Conservation (phyloP, 2,113 vertebrate genomes). For the Phalacrocorax aristotelis region DNA sequence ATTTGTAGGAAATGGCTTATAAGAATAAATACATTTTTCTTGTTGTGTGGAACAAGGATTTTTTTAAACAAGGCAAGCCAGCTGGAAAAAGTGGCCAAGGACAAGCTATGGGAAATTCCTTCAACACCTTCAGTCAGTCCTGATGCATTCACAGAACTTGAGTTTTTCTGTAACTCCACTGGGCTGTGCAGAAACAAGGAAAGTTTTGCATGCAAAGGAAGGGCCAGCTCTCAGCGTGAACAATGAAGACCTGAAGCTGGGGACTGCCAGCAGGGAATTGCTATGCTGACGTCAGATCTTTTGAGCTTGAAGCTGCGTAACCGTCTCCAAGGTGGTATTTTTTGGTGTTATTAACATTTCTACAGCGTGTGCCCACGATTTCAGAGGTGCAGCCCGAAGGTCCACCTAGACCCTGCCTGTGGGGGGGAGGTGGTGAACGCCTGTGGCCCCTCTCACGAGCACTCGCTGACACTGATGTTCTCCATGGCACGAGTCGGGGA, state of each 20-base stretch:
- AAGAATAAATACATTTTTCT: background rate
- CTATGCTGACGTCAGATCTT: background rate
- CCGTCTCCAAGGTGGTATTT: background rate
- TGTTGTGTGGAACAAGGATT: background rate
- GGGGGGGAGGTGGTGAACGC: no score
- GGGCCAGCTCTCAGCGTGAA: background rate
- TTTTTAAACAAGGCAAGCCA: background rate
- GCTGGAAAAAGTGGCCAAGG: background rate
- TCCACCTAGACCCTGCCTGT: rapidly evolving
- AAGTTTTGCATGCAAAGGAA: background rate
- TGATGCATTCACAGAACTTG: no score
- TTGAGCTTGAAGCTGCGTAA: background rate
- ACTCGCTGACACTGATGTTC: rapidly evolving
- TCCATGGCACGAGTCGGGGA: background rate
- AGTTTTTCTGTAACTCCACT: background rate
- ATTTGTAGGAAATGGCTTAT: background rate
- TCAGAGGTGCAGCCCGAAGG: background rate
- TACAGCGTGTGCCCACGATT: rapidly evolving
- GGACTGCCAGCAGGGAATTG: background rate
- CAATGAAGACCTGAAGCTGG: background rate
- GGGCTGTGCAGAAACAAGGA: background rate
- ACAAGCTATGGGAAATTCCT: background rate
- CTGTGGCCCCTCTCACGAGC: background rate
- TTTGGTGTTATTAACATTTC: background rate
- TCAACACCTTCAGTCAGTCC: background rate